A percentile compares a stretch with the other conserved stretches of the same genome.
Evolutionary conservation across 2,113 vertebrate genomes (phyloP).

Genomic region (Lophochroa leadbeateri): DNA sequence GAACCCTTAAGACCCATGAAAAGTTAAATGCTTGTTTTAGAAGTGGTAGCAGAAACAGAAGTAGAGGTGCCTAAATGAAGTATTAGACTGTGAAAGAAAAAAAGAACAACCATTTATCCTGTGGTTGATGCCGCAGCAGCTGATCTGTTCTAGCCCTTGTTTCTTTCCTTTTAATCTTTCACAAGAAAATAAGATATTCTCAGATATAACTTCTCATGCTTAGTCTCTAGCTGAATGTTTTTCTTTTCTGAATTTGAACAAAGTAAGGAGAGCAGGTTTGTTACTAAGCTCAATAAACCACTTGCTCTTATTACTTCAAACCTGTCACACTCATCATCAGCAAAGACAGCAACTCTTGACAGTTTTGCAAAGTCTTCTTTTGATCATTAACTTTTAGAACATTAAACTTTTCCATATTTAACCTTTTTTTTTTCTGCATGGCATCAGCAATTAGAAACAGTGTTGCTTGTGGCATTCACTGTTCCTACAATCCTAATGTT

Average conservation of each 20-base stretch:
- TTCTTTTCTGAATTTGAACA: neutral
- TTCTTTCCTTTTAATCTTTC: neutral
- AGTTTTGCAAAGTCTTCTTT: slow-evolving; percentile 48
- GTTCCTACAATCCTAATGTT: neutral
- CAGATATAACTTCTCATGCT: neutral
- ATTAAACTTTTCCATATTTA: slow-evolving; percentile 46
- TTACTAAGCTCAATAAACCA: slow-evolving; percentile 41
- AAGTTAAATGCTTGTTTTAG: neutral
- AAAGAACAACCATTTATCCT: neutral
- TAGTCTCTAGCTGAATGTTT: slow-evolving; percentile 14
- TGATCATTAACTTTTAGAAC: slow-evolving; percentile 51
- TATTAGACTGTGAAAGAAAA: neutral
- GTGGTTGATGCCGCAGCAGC: neutral
- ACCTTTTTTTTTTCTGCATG: neutral
- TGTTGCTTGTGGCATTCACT: neutral
- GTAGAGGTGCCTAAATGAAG: neutral
- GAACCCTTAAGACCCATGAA: neutral
- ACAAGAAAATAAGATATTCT: slow-evolving; percentile 15
- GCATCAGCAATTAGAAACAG: slow-evolving; percentile 20
- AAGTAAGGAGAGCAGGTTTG: slow-evolving; percentile 35
- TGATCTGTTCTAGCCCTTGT: neutral
- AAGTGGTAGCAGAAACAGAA: neutral
- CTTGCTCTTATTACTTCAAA: slow-evolving; percentile 55
- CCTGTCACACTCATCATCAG: slow-evolving; percentile 2
- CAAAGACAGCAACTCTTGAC: slow-evolving; percentile 35